Evolutionary conservation across 2,113 vertebrate genomes (phyloP).

Genomic region (Boulengeromyrus knoepffleri): DNA sequence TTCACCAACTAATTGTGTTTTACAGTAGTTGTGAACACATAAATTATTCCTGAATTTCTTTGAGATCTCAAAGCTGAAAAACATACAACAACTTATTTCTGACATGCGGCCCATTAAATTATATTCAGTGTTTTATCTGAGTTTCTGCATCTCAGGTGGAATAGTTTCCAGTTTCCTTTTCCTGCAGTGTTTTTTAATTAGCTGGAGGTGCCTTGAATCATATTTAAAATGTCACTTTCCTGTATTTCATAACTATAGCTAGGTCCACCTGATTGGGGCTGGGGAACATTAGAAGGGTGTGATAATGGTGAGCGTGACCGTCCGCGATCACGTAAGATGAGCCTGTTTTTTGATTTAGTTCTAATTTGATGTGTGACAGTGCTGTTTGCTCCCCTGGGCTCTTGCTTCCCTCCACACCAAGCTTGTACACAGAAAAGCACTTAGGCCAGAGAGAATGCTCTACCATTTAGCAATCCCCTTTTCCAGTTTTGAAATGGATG

Average conservation of each 20-base stretch:
- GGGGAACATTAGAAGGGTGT: background rate
- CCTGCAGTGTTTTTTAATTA: background rate
- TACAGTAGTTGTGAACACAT: background rate
- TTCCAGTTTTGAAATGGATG: background rate
- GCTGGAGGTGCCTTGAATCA: background rate
- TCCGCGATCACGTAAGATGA: background rate
- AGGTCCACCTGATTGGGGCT: background rate
- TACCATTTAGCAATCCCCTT: background rate
- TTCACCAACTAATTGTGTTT: background rate
- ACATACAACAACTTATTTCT: background rate
- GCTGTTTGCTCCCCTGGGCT: background rate
- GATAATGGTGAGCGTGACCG: background rate
- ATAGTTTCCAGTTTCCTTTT: background rate
- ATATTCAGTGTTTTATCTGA: background rate
- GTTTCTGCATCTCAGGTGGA: background rate
- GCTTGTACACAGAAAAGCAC: background rate
- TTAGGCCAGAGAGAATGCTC: background rate
- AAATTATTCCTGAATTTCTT: slow-evolving; percentile 6
- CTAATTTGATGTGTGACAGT: background rate
- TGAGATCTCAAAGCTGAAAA: background rate
- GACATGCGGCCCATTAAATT: background rate
- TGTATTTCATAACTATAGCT: background rate
- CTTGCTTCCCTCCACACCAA: background rate
- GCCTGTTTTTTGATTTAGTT: background rate
- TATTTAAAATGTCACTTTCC: background rate